Conservation (phyloP, 2,888 invertebrate genomes). For the Hesperia comma region DNA sequence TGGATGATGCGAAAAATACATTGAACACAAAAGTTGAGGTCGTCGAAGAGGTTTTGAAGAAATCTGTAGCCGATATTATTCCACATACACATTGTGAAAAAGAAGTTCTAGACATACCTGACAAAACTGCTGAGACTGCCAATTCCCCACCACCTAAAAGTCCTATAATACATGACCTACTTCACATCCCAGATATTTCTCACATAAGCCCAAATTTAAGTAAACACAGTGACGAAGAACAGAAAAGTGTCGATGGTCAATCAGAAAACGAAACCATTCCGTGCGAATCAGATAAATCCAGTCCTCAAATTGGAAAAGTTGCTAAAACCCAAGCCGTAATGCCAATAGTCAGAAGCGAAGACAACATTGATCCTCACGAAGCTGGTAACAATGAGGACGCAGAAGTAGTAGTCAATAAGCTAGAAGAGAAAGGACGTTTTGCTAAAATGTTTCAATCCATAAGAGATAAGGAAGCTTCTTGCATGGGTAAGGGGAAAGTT, state of each 20-base stretch:
- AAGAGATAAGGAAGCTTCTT: slow-evolving; percentile 75
- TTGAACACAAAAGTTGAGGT: slow-evolving; percentile 57
- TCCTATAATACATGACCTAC: slow-evolving; percentile 71
- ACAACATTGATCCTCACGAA: slow-evolving; percentile 63
- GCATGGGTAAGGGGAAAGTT: slow-evolving; percentile 79
- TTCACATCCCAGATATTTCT: slow-evolving; percentile 70
- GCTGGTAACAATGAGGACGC: slow-evolving; percentile 59
- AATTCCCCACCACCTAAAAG: slow-evolving; percentile 77
- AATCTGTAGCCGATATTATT: slow-evolving; percentile 57
- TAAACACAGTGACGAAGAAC: slow-evolving; percentile 75
- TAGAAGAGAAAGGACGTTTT: slow-evolving; percentile 72
- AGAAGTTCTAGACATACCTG: slow-evolving; percentile 65
- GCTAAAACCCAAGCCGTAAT: slow-evolving; percentile 78
- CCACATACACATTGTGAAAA: slow-evolving; percentile 62
- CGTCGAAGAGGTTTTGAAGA: slow-evolving; percentile 68
- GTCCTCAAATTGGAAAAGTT: slow-evolving; percentile 71
- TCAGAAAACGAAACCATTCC: slow-evolving; percentile 80
- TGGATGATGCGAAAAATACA: slow-evolving; percentile 30
- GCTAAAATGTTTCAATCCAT: slow-evolving; percentile 74
- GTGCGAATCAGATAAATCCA: slow-evolving; percentile 78
- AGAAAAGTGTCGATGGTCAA: slow-evolving; percentile 73
- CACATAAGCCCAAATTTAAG: slow-evolving; percentile 73
- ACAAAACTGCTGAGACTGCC: slow-evolving; percentile 62
- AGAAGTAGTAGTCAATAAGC: slow-evolving; percentile 69
- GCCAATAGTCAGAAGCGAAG: slow-evolving; percentile 77